A percentile compares a stretch with the other conserved stretches of the same genome.
Evolutionary conservation across 2,888 invertebrate species (phyloP).

Genomic region (Pollenia griseotomentosa): DNA sequence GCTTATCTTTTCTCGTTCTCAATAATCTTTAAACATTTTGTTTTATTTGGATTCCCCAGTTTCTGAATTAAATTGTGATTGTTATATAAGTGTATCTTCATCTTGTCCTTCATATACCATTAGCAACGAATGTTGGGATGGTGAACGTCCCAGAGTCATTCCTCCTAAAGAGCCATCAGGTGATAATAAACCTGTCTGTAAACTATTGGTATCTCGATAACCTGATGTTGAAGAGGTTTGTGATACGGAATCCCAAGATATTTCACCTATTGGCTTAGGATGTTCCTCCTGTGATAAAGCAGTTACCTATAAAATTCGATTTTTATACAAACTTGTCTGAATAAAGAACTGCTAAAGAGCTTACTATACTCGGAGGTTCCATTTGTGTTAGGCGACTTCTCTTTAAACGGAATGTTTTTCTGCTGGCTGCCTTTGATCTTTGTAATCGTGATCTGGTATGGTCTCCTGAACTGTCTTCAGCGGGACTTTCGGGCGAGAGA

Average conservation of each 20-base stretch:
- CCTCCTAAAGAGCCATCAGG: conserved; percentile 86
- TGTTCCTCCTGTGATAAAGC: conserved; percentile 77
- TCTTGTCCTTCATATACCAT: conserved; percentile 92
- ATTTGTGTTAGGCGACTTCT: conserved; percentile 88
- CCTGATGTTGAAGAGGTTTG: conserved; percentile 95
- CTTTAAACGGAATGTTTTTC: conserved; percentile 95
- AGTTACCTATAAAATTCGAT: conserved; percentile 76
- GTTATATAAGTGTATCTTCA: conserved; percentile 93
- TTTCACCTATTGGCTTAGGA: conserved; percentile 85
- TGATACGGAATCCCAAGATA: conserved; percentile 92
- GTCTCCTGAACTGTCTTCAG: conserved; percentile 88
- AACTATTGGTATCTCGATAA: conserved; percentile 89
- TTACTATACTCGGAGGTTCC: conserved; percentile 86
- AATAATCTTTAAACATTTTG: background rate
- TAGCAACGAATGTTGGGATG: conserved; percentile 91
- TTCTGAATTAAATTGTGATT: conserved; percentile 78
- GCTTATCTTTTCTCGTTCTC: conserved; percentile 5
- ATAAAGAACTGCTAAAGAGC: conserved; percentile 35
- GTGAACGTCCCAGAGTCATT: conserved; percentile 88
- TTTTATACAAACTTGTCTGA: background rate
- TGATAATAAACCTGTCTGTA: conserved; percentile 84
- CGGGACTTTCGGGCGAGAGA: conserved; percentile 89
- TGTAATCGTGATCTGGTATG: conserved; percentile 89
- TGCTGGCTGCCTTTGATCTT: conserved; percentile 95
- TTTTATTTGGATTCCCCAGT: conserved; percentile 3